These are phyloP conservation scores for Ligdia adustata DNA, from an alignment of 2,888 invertebrate species.

Conservation along the genomic window DNA sequence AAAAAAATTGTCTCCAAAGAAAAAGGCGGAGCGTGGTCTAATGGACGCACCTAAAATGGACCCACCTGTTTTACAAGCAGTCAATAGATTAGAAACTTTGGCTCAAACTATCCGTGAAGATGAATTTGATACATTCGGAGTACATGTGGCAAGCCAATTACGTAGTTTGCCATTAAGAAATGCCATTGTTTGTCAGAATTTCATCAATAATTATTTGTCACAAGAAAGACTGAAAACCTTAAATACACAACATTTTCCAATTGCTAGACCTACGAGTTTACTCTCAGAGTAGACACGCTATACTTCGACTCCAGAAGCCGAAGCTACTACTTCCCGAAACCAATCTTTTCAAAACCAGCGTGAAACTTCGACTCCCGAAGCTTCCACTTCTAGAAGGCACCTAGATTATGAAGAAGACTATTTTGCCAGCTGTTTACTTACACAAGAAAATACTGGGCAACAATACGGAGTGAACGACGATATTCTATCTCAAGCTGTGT, in stretches of 20 bases:
- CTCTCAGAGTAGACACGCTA: constrained; percentile 36
- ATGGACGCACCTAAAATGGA: constrained; percentile 35
- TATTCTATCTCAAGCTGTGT: constrained; percentile 48
- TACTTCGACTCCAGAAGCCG: constrained; percentile 40
- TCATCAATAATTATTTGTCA: constrained; percentile 43
- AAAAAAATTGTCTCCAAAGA: constrained; percentile 40
- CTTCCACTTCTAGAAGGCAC: constrained; percentile 44
- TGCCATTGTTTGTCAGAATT: constrained; percentile 42
- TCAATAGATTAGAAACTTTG: constrained; percentile 34
- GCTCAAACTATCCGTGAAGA: constrained; percentile 37
- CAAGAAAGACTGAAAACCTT: constrained; percentile 37
- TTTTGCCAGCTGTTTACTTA: constrained; percentile 49
- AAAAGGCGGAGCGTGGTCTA: constrained; percentile 37
- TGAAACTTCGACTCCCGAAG: constrained; percentile 38
- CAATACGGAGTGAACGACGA: constrained; percentile 46
- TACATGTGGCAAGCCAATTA: constrained; percentile 43
- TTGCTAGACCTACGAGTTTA: constrained; percentile 41
- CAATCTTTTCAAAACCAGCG: constrained; percentile 39
- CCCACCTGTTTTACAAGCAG: constrained; percentile 40
- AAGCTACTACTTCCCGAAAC: constrained; percentile 39
- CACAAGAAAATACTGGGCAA: constrained; percentile 50
- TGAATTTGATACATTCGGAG: constrained; percentile 44
- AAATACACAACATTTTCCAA: constrained; percentile 39
- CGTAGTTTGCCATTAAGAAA: constrained; percentile 42
- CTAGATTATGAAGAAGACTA: constrained; percentile 51